Percentiles rank a stretch among this genome's conserved stretches.
phyloP scores from a whole-genome alignment of 2,888 invertebrate species.

The Melanostoma mellinum region DNA sequence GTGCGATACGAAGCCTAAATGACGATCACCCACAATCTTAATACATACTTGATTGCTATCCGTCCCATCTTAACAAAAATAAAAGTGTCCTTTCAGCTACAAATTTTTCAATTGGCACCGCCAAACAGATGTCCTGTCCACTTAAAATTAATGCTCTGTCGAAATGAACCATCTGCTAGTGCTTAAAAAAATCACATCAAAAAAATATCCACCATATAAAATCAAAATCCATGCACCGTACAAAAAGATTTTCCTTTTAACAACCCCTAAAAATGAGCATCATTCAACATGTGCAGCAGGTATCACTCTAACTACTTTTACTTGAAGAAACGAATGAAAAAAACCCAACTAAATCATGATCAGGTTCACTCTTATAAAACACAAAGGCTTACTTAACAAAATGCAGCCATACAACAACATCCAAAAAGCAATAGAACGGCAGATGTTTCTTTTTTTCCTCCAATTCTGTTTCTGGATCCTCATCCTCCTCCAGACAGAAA shows the following conservation, averaged over 20 bases:
- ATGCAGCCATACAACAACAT: constrained; percentile 35
- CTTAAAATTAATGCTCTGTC: constrained; percentile 26
- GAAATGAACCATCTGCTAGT: constrained; percentile 48
- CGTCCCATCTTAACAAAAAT: no score
- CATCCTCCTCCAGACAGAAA: constrained; percentile 24
- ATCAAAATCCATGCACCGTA: constrained; percentile 25
- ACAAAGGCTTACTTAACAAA: constrained; percentile 45
- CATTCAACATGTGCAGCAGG: constrained; percentile 67
- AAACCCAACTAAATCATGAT: constrained; percentile 51
- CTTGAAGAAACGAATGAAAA: constrained; percentile 15
- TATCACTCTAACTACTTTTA: constrained; percentile 41
- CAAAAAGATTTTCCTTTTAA: constrained; percentile 43
- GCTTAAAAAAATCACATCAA: constrained; percentile 28
- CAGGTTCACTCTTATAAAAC: constrained; percentile 26
- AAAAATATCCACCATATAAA: constrained; percentile 8
- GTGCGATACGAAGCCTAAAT: no score
- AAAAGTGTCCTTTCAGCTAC: neutral
- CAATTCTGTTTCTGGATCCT: constrained; percentile 19
- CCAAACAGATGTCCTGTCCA: constrained; percentile 38
- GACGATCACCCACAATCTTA: no score
- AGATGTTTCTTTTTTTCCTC: constrained; percentile 30
- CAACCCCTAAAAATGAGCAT: constrained; percentile 54
- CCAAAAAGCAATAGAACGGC: constrained; percentile 22
- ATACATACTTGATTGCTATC: no score
- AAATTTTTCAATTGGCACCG: neutral